These are phyloP conservation scores for Avahi laniger DNA, from an alignment of 2,797 vertebrate species.

Conservation along the genomic window DNA sequence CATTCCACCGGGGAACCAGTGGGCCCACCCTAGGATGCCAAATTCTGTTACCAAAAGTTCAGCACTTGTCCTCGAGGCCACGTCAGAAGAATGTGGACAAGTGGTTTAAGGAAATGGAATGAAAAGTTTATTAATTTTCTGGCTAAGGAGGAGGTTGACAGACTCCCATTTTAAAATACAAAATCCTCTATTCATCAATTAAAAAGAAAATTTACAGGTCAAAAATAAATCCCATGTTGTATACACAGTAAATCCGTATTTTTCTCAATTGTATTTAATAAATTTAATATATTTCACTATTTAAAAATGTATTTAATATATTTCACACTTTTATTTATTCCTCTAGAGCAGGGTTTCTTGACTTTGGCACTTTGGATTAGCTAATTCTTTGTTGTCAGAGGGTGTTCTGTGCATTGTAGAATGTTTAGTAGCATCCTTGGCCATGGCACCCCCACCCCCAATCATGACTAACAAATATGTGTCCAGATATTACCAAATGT, in stretches of 20 bases:
- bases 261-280: constrained; percentile 25
- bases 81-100: no score
- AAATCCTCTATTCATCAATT: not conserved
- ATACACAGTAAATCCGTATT: not conserved
- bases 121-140: no score
- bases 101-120: no score
- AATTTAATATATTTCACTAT: not conserved
- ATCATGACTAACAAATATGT: not conserved
- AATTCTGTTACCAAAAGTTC: no score
- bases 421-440: not conserved
- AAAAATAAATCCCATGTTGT: not conserved
- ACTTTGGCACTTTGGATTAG: not conserved
- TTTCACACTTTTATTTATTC: not conserved
- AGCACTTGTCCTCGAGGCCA: no score
- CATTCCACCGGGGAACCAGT: no score
- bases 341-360: not conserved
- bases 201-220: not conserved
- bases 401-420: not conserved
- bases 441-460: no score
- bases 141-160: no score
- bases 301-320: not conserved
- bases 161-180: no score
- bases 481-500: not conserved
- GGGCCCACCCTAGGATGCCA: no score
- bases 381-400: not conserved